Evolutionary conservation across 2,888 invertebrate species (phyloP).

Genomic region (Atrina japonica): DNA sequence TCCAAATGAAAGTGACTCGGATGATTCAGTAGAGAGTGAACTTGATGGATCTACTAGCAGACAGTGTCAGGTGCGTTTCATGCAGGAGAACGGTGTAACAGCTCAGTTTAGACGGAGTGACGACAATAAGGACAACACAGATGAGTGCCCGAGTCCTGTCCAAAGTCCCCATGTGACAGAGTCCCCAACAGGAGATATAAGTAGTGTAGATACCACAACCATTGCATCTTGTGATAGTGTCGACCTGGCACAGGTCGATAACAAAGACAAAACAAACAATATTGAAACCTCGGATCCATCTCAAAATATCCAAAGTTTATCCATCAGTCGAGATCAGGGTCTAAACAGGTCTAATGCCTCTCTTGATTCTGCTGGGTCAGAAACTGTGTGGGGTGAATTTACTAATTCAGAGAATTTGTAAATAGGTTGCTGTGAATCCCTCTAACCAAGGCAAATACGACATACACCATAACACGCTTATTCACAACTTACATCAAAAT

Average conservation of each 20-base stretch:
- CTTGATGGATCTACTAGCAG: constrained; percentile 25
- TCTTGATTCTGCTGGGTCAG: constrained; percentile 32
- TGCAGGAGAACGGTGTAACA: constrained; percentile 27
- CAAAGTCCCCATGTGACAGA: neutral
- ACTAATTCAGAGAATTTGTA: constrained; percentile 21
- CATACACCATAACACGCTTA: too few species aligned
- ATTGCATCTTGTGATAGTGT: constrained; percentile 46
- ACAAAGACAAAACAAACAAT: constrained; percentile 17
- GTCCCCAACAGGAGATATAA: constrained; percentile 14
- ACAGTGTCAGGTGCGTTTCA: constrained; percentile 22
- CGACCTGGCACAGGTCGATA: constrained; percentile 26
- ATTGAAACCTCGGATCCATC: constrained; percentile 14
- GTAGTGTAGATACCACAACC: constrained; percentile 37
- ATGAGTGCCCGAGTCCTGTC: constrained; percentile 17
- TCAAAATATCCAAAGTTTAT: constrained; percentile 6
- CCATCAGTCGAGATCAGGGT: constrained; percentile 4
- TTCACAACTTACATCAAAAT: too few species aligned
- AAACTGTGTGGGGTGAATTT: constrained; percentile 36
- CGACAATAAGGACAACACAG: constrained; percentile 22
- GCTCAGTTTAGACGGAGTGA: constrained; percentile 22
- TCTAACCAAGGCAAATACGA: too few species aligned
- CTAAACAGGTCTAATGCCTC: constrained; percentile 26
- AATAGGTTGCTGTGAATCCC: too few species aligned
- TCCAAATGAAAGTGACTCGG: constrained; percentile 48
- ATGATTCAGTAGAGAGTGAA: constrained; percentile 42